A percentile compares a stretch with the other conserved stretches of the same genome.
These are phyloP conservation scores for Synodontis membranacea DNA, from an alignment of 2,113 vertebrate genomes.

Conservation along the genomic window DNA sequence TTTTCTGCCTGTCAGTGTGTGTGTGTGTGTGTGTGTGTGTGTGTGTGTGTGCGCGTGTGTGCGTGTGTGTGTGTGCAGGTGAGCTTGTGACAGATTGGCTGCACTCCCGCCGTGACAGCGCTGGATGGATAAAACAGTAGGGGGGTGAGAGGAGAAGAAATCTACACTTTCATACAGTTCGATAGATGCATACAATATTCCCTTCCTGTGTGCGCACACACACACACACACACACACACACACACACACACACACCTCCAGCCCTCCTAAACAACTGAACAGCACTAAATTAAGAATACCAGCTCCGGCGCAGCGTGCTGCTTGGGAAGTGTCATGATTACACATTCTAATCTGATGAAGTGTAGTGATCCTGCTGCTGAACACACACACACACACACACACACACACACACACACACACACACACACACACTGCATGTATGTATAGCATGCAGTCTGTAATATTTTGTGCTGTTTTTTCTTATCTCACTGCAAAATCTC, in stretches of 20 bases:
- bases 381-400: constrained; percentile 11
- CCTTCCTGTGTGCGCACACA: not conserved
- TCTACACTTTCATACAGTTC: constrained; percentile 27
- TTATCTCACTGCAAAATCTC: not conserved
- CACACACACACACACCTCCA: constrained; percentile 47
- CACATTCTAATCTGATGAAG: constrained; percentile 36
- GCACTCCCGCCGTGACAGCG: constrained; percentile 99
- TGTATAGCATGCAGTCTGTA: constrained; percentile 1
- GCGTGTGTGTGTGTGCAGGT: constrained; percentile 86
- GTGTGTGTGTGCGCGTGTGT: constrained; percentile 27
- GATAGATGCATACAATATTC: constrained; percentile 16
- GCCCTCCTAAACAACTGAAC: constrained; percentile 22
- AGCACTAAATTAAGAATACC: constrained; percentile 45
- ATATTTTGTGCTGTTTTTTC: not conserved
- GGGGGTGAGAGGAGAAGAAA: constrained; percentile 60
- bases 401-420: constrained; percentile 16
- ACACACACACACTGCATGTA: constrained; percentile 32
- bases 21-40: constrained; percentile 24
- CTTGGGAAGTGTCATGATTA: constrained; percentile 36
- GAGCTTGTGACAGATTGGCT: constrained; percentile 98
- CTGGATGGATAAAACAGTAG: constrained; percentile 99
- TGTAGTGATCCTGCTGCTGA: constrained; percentile 30
- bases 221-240: constrained; percentile 13
- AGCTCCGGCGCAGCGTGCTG: constrained; percentile 37
- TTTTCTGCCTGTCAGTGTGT: constrained; percentile 97